These are phyloP conservation scores for Stenodera caucasica DNA, from an alignment of 2,888 invertebrate genomes.

Conservation along the genomic window DNA sequence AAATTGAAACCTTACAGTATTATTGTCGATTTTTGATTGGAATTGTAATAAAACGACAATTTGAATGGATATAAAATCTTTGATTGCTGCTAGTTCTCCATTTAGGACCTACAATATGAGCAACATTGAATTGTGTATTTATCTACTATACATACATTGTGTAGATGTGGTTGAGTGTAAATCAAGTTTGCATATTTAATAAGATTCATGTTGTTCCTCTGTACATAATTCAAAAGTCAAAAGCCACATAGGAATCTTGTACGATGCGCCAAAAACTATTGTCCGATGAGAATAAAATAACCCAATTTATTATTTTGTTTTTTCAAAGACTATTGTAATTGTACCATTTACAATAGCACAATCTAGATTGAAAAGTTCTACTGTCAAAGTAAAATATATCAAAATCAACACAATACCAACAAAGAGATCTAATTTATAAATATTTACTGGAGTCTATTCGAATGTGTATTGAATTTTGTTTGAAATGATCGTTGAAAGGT, in stretches of 20 bases:
- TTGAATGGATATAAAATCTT: slow-evolving; percentile 6
- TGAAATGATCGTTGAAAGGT: no score
- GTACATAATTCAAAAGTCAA: slow-evolving; percentile 35
- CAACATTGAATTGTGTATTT: slow-evolving; percentile 18
- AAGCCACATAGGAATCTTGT: background rate
- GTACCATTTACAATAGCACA: no score
- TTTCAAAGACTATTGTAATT: no score
- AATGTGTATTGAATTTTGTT: no score
- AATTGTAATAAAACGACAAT: no score
- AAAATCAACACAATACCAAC: no score
- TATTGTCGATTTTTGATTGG: no score
- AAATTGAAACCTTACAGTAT: background rate
- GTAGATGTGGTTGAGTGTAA: slow-evolving; percentile 38
- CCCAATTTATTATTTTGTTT: no score
- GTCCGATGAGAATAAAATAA: background rate
- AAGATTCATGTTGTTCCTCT: slow-evolving; percentile 30
- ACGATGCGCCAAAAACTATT: background rate
- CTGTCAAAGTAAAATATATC: no score
- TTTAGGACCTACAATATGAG: background rate
- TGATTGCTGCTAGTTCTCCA: background rate
- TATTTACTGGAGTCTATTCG: no score
- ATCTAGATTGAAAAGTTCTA: no score
- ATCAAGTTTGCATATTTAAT: slow-evolving; percentile 44
- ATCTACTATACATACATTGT: slow-evolving; percentile 25
- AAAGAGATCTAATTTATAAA: no score